Evolutionary conservation across 2,888 invertebrate species (phyloP), one percentile per base, ranked within the genome.

Genomic region (Cybosia mesomella): DNA sequence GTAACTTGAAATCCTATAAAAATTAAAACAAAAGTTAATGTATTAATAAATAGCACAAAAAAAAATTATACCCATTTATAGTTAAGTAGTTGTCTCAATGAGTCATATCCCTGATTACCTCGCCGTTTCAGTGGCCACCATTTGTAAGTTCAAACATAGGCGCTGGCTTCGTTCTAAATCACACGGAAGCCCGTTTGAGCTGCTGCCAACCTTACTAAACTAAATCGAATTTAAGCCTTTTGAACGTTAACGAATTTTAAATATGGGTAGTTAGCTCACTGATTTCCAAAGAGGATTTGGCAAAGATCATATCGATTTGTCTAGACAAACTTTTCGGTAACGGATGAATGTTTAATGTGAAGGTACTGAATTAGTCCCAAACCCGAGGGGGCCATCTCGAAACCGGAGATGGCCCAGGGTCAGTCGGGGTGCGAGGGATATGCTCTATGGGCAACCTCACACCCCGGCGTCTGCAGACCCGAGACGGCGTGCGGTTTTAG

Each of bases 201-300:
- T 75, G 80, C 72, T 86, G 87, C 87, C 87, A 87, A 83, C 85
- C 75, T 82, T 76, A 79, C 85, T 83, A 80, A 82, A 85, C 83
- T 83, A 85, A 87, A 89, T 88, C 89, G 78, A 86, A 89, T 87
- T 83, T 86, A 83, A 83, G 79, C 82, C 87, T 89, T 80, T 87
- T 83, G 87, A 83, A 79, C 83, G 80, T 72, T 82, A 85, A 85
- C 86, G 88, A 89, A 88, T 89, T 89, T 89, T 89, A 89, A 89
- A 89, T 89, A 88, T 85, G 85, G 88, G 83, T 85, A 85, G 86
- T 86, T 86, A 84, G 82, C 77, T 75, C 74, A 61, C 76, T 78
- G 83, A 83, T 83, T 82, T 75, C 71, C 76, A 79, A 83, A 83
- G 76, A 75, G 79, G 74, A 81, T 82, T 80, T 59, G 58, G 61